Base-by-base conservation (phyloP, 2,797 vertebrate genomes). In the Furcifer pardalis region DNA sequence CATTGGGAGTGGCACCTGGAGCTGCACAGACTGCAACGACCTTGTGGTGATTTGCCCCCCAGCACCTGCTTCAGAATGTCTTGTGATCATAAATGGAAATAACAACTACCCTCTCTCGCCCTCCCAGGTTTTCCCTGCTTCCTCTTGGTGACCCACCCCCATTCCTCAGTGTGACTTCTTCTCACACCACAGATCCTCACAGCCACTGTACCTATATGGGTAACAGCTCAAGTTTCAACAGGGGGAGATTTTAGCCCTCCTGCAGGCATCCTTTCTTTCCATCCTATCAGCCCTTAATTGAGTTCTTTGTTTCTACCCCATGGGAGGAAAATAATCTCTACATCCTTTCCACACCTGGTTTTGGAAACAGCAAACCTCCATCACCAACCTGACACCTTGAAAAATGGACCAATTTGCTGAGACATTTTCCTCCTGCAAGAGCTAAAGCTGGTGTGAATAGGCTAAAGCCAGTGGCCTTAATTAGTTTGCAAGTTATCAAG, bases 241-340 rank as follows among this genome's bases (percentile, higher is more conserved):
- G 79, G 86, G 84, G 81, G 81, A 85, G 88, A 12, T 81, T 93
- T 56, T 87, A 93, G 91, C 91, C 91, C 91, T 94, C 93, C 93
- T 91, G 89, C 89, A 46, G 90, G 90, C 90, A 90, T 27, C 89
- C 46, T 85, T 77, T 89, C 81, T 91, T 81, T 82, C 86, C 87
- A 89, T 73, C 91, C 83, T 76, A 86, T 90, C 93, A 91, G 89
- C 84, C 87, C 85, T 84, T 89, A 89, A 89, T 12, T 0, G 83
- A 76, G 86, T 83, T 87, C 65, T 95, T 95, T 95, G 93, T 95
- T 93, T 92, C 90, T 65, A 84, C 94, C 92, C 86, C 91, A 92
- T 92, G 93, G 88, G 93, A 93, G 90, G 90, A 94, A 93, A 93
- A 91, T 94, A 95, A 95, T 93, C 93, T 88, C 77, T 44, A 85